Evolutionary conservation across 2,888 invertebrate genomes (phyloP).

Genomic region (Darwinula stevensoni): DNA sequence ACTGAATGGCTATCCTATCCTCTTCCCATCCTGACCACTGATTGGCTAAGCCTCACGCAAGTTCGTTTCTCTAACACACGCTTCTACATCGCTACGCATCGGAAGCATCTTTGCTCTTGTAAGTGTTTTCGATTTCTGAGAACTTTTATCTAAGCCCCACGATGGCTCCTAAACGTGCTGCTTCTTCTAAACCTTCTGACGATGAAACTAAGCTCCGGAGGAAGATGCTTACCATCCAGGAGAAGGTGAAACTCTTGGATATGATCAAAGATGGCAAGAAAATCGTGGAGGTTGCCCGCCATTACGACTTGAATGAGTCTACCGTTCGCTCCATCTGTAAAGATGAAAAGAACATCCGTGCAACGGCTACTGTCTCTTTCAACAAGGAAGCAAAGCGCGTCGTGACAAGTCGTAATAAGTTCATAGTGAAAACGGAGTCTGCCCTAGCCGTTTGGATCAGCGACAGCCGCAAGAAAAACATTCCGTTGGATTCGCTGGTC

Average conservation of each 20-base stretch:
- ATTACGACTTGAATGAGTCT: constrained; percentile 3
- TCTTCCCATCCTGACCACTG: too few species aligned
- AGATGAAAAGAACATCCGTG: constrained; percentile 5
- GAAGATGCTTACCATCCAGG: constrained; percentile 7
- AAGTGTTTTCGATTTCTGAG: too few species aligned
- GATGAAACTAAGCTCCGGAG: neutral
- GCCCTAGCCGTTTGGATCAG: constrained; percentile 5
- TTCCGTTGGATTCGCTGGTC: constrained; percentile 3
- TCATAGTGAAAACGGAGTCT: constrained; percentile 6
- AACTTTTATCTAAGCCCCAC: too few species aligned
- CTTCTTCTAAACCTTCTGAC: too few species aligned
- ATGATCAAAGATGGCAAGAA: constrained; percentile 5
- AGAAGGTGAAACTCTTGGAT: constrained; percentile 7
- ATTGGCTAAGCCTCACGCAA: too few species aligned
- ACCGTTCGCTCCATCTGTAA: constrained; percentile 4
- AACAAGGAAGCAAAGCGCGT: constrained; percentile 5
- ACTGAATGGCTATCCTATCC: too few species aligned
- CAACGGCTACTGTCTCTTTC: constrained; percentile 4
- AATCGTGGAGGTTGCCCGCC: constrained; percentile 1
- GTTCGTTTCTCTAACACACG: too few species aligned
- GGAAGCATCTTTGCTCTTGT: too few species aligned
- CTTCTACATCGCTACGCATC: too few species aligned
- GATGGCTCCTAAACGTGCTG: too few species aligned
- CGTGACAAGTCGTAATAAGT: too few species aligned
- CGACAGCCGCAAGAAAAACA: constrained; percentile 5